Evolutionary conservation across 2,113 vertebrate species (phyloP).

Genomic region (Peucedramus taeniatus): DNA sequence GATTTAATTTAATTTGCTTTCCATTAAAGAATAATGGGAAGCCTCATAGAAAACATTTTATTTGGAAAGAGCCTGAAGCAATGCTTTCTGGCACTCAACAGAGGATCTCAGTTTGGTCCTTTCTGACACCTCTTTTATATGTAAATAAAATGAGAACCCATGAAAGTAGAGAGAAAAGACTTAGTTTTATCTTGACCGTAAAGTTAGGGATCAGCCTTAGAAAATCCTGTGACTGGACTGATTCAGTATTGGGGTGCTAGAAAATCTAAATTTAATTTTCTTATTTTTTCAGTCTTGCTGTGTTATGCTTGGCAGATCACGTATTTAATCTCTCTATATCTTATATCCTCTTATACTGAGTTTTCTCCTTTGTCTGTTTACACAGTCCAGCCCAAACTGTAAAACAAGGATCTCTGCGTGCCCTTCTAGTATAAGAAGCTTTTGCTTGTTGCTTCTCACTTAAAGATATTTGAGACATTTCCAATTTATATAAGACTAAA

Average conservation of each 20-base stretch:
- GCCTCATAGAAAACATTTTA: background rate
- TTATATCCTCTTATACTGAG: background rate
- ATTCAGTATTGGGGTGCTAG: background rate
- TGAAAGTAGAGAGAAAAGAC: background rate
- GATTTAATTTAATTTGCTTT: background rate
- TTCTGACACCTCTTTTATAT: background rate
- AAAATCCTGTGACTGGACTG: background rate
- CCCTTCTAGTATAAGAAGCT: background rate
- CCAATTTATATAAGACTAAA: background rate
- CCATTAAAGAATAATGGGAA: background rate
- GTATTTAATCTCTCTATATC: background rate
- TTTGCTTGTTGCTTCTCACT: background rate
- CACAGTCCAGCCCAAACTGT: background rate
- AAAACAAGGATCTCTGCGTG: background rate
- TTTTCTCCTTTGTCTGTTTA: background rate
- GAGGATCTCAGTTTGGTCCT: background rate
- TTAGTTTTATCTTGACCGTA: background rate
- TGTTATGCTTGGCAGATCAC: background rate
- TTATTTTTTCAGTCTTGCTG: background rate
- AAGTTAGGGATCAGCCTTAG: background rate
- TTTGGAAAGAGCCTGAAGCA: constrained; percentile 6
- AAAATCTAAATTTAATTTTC: background rate
- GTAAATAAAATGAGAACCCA: background rate
- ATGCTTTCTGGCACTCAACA: background rate
- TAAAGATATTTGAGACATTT: background rate